Evolutionary conservation across 2,888 invertebrate genomes (phyloP).

Genomic region (Aplocera efformata): DNA sequence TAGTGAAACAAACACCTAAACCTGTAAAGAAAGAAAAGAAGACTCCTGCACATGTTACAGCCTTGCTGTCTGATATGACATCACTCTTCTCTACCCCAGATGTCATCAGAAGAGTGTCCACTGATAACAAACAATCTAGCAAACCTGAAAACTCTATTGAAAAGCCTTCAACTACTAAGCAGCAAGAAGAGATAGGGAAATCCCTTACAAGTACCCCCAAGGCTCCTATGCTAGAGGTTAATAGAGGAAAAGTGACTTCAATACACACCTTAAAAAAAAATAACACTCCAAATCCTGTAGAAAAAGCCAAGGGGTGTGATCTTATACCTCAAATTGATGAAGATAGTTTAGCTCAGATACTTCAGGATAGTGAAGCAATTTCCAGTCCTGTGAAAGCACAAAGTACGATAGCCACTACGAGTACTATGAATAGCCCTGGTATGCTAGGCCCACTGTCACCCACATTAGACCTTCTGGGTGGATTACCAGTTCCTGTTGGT

Average conservation of each 20-base stretch:
- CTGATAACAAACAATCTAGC: conserved; percentile 67
- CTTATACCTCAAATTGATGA: conserved; percentile 73
- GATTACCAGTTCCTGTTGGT: conserved; percentile 54
- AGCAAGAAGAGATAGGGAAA: conserved; percentile 1
- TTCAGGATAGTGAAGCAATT: conserved; percentile 63
- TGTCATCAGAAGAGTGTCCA: conserved; percentile 85
- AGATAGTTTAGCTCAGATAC: conserved; percentile 70
- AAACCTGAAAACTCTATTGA: conserved; percentile 65
- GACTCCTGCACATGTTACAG: conserved; percentile 80
- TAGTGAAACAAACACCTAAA: conserved; percentile 65
- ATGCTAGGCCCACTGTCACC: conserved; percentile 79
- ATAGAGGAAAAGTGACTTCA: conserved; percentile 28
- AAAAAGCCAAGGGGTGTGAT: conserved; percentile 54
- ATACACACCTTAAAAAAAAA: conserved; percentile 29
- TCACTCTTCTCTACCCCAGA: conserved; percentile 89
- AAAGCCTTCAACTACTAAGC: conserved; percentile 38
- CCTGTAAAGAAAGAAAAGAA: conserved; percentile 76
- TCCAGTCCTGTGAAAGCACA: conserved; percentile 51
- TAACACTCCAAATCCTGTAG: conserved; percentile 22
- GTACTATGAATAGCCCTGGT: conserved; percentile 66
- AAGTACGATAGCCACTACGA: conserved; percentile 43
- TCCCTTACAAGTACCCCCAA: conserved; percentile 28
- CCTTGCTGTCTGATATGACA: conserved; percentile 81
- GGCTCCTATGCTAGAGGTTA: conserved; percentile 30
- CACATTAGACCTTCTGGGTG: conserved; percentile 80